Conservation (phyloP, 37 sponge, comb jelly and placozoan genomes). For the Eunapius fragilis region DNA sequence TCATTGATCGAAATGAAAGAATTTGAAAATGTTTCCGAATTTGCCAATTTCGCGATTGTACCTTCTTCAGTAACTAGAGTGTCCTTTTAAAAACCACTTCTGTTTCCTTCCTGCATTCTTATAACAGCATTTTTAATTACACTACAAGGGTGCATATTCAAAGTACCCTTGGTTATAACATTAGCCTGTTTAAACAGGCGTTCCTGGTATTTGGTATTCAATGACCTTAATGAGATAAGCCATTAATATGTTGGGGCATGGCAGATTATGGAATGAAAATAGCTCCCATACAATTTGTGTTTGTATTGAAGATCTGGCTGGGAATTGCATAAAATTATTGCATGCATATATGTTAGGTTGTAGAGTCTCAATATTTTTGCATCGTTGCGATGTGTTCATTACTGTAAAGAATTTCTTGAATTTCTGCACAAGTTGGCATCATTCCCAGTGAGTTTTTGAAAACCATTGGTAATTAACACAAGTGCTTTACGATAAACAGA, state of each 20-base stretch:
- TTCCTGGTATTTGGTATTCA: constrained; percentile 24
- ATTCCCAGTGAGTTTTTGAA: neutral
- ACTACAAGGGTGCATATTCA: no score
- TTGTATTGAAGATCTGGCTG: neutral
- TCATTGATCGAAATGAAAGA: no score
- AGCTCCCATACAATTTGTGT: constrained; percentile 10
- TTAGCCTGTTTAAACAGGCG: constrained; percentile 16
- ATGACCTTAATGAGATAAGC: neutral
- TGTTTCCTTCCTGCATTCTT: no score
- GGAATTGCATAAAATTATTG: neutral
- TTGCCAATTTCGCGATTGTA: no score
- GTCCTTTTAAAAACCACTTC: no score
- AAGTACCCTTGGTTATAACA: no score
- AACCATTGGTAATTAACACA: neutral
- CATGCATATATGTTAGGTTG: constrained; percentile 9
- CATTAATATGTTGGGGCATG: constrained; percentile 5
- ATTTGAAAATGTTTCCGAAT: no score
- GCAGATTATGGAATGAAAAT: constrained; percentile 10
- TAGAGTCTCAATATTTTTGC: neutral
- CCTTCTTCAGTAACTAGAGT: no score
- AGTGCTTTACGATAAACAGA: constrained; percentile 5
- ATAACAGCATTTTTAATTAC: no score
- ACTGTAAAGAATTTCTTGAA: neutral
- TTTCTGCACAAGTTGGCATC: neutral
- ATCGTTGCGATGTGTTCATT: neutral